phyloP scores from a whole-genome alignment of 2,888 invertebrate species.

The Amblyteles armatorius region DNA sequence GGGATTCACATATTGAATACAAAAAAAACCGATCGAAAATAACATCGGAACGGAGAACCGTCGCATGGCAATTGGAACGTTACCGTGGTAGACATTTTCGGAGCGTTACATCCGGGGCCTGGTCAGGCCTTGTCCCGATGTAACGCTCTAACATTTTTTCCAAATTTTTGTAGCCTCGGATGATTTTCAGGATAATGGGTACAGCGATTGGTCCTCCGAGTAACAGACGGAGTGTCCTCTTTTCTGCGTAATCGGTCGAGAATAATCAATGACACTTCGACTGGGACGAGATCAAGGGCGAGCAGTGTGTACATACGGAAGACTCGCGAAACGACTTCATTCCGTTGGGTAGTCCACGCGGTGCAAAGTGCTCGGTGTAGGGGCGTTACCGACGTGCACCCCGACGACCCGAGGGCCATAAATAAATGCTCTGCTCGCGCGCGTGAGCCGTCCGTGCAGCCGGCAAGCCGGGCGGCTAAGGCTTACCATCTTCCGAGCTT shows the following conservation, averaged over 20 bases:
- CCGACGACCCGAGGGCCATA: conserved; percentile 83
- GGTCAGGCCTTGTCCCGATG: background rate
- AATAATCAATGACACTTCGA: background rate
- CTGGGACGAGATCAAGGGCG: conserved; percentile 71
- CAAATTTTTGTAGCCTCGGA: background rate
- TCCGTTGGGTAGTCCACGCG: conserved; percentile 76
- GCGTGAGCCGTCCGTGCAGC: conserved; percentile 71
- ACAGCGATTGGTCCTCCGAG: background rate
- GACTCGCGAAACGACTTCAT: conserved; percentile 77
- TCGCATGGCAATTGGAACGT: background rate
- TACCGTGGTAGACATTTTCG: background rate
- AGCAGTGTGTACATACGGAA: conserved; percentile 53
- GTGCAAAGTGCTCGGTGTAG: conserved; percentile 78
- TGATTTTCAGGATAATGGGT: background rate
- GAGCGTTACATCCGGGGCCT: too few relatives aligned
- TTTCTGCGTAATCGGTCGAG: background rate
- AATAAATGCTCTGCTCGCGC: conserved; percentile 83
- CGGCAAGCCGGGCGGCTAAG: conserved; percentile 75
- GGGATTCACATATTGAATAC: background rate
- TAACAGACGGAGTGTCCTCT: background rate
- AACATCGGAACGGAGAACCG: background rate
- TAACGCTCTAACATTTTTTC: background rate
- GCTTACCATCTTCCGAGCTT: conserved; percentile 65
- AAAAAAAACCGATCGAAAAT: background rate
- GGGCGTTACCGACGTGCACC: conserved; percentile 81